Evolutionary conservation across 1,140 invertebrate genomes (phyloP), one percentile per base, ranked within the genome.

Genomic region (Delia radicum): DNA sequence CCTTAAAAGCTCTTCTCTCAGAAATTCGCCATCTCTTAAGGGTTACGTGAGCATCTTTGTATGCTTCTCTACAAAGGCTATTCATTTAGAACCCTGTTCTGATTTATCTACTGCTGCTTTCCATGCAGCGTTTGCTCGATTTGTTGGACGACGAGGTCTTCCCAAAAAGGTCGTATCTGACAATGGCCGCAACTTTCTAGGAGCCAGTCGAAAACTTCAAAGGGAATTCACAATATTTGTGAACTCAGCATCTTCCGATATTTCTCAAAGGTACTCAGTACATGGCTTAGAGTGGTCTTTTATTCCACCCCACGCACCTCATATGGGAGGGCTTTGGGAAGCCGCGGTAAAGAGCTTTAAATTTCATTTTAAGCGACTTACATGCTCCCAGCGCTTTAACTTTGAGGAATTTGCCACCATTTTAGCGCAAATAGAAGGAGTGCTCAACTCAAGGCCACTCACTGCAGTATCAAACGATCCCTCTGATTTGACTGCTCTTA

Each of bases 311-410:
- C 18, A 37, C 33, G 33, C 33, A 12, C 83, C 83, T 13, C 81
- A 87, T 65, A 81, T 84, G 77, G 82, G 84, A 31, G 82, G 82
- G 46, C 67, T 80, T 5, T 84, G 81, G 79, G 86, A 87, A 77
- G 75, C 81, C 3, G 76, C 80, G 31, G 80, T 86, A 2, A 78
- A 79, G 67, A 79, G 78, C 21, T 79, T 83, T 10, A 87, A 87
- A 75, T 55, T 37, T 31, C 78, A 79, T 24, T 74, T 85, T 28
- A 75, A 73, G 28, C 69, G 76, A 55, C 42, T 79, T 28, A 69
- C 55, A 71, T 79, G 78, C 33, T 26, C 48, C 31, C 74, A 62
- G 55, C 37, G 75, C 13, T 62, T 82, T 63, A 79, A 79, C 0
- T 79, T 77, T 77, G 82, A 86, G 73, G 81, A 86, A 75, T 74